phyloP scores from a whole-genome alignment of 1,140 invertebrate species.

The Drosophila paulistorum region DNA sequence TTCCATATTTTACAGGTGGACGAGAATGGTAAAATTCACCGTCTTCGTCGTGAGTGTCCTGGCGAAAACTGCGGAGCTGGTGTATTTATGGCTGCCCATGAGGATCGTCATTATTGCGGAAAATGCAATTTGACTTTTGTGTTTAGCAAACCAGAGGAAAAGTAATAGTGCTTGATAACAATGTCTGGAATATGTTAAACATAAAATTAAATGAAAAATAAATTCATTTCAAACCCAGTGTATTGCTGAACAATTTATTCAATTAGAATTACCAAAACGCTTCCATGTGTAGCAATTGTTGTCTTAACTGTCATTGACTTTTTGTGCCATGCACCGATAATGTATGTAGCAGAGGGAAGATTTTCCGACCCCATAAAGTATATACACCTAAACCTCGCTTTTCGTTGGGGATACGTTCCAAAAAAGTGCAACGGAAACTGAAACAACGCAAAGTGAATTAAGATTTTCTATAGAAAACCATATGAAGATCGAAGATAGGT shows the following conservation, averaged over 20 bases:
- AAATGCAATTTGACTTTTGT: constrained; percentile 99
- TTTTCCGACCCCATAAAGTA: too few species aligned
- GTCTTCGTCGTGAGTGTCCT: constrained; percentile 96
- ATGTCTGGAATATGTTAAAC: constrained; percentile 33
- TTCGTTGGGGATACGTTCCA: too few species aligned
- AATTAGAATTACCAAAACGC: too few species aligned
- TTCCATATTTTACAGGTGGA: constrained; percentile 89
- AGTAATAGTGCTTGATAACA: constrained; percentile 83
- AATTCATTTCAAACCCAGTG: neutral
- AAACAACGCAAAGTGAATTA: too few species aligned
- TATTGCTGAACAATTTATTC: neutral
- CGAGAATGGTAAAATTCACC: constrained; percentile 99
- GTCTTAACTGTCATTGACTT: too few species aligned
- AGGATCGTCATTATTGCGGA: constrained; percentile 99
- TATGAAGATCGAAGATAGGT: too few species aligned
- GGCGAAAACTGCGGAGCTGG: constrained; percentile 98
- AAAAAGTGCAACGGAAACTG: too few species aligned
- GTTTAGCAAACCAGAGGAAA: constrained; percentile 95
- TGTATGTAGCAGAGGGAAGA: too few species aligned
- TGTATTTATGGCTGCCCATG: constrained; percentile 99
- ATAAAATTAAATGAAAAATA: constrained; percentile 24
- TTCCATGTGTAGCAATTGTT: too few species aligned
- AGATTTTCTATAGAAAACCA: too few species aligned
- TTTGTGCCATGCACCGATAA: too few species aligned
- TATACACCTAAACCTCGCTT: too few species aligned